phyloP scores from a whole-genome alignment of 1,140 invertebrate species.

The Philotrypesis tridentata region DNA sequence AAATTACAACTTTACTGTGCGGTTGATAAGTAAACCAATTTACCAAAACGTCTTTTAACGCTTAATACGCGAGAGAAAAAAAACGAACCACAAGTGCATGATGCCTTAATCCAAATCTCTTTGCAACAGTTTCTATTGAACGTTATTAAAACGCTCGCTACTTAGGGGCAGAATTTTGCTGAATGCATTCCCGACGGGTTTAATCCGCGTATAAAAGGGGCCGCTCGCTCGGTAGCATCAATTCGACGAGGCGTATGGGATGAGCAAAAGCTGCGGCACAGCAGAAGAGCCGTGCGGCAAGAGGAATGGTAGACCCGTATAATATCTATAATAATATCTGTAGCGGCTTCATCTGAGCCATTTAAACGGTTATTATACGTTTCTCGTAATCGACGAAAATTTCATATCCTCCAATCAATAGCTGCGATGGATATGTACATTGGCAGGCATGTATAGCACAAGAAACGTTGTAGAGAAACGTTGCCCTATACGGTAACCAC shows the following conservation, averaged over 20 bases:
- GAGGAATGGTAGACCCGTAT: slow-evolving; percentile 40
- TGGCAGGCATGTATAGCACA: too few relatives aligned
- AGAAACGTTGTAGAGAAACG: too few relatives aligned
- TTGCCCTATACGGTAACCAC: too few relatives aligned
- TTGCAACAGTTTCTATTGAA: slow-evolving; percentile 21
- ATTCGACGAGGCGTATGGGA: slow-evolving; percentile 22
- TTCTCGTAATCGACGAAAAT: slow-evolving; percentile 43
- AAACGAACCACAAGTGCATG: too few relatives aligned
- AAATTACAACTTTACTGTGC: too few relatives aligned
- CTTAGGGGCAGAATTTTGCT: slow-evolving; percentile 35
- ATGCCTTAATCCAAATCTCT: not conserved
- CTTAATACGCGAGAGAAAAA: not conserved
- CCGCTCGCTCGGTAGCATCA: not conserved
- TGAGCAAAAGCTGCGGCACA: not conserved
- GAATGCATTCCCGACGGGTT: slow-evolving; percentile 5
- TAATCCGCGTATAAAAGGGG: slow-evolving; percentile 14
- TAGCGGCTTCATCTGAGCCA: slow-evolving; percentile 10
- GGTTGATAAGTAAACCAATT: not conserved
- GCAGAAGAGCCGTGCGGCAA: not conserved
- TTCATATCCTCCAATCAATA: slow-evolving; percentile 45
- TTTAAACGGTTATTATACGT: slow-evolving; percentile 54
- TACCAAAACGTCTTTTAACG: not conserved
- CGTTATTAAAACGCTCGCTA: slow-evolving; percentile 52
- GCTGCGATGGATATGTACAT: not conserved
- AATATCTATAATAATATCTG: slow-evolving; percentile 53